Percentiles rank a stretch among this genome's conserved stretches.
Conservation (phyloP, 2,888 invertebrate genomes). For the Drosophila flavopinicola region DNA sequence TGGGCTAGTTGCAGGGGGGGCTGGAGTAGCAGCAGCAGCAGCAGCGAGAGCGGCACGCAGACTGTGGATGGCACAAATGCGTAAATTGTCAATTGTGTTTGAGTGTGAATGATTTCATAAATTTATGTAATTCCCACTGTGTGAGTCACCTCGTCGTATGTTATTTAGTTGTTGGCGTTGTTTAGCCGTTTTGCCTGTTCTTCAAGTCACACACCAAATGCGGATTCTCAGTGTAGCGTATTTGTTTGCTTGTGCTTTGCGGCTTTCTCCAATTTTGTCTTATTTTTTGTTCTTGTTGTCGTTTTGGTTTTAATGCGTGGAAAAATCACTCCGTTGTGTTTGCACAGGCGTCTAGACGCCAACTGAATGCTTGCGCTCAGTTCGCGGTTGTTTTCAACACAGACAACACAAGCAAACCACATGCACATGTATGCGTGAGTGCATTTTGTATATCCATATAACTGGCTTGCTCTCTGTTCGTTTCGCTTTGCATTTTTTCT, state of each 20-base stretch:
- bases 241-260: conserved; percentile 5
- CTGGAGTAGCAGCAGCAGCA: conserved; percentile 43
- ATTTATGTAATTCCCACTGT: conserved; percentile 65
- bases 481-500: conserved; percentile 3
- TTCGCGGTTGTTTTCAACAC: conserved; percentile 25
- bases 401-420: conserved; percentile 7
- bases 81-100: conserved; percentile 5
- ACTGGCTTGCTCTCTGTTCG: conserved; percentile 3
- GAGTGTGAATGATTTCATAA: conserved; percentile 41
- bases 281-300: conserved; percentile 3
- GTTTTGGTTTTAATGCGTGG: background rate
- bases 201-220: conserved; percentile 13
- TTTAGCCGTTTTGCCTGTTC: conserved; percentile 57
- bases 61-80: conserved; percentile 32
- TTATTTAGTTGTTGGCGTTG: conserved; percentile 36
- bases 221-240: conserved; percentile 2
- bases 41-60: conserved; percentile 43
- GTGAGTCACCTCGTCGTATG: conserved; percentile 69
- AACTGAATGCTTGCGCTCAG: conserved; percentile 42
- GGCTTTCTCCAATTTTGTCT: conserved; percentile 23
- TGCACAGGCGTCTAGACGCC: conserved; percentile 26
- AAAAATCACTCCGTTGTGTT: background rate
- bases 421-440: background rate
- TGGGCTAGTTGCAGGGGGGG: conserved; percentile 20
- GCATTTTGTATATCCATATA: background rate